A percentile compares a stretch with the other conserved stretches of the same genome.
Evolutionary conservation across 2,113 vertebrate genomes (phyloP).

Genomic region (Mionectes macconnelli): DNA sequence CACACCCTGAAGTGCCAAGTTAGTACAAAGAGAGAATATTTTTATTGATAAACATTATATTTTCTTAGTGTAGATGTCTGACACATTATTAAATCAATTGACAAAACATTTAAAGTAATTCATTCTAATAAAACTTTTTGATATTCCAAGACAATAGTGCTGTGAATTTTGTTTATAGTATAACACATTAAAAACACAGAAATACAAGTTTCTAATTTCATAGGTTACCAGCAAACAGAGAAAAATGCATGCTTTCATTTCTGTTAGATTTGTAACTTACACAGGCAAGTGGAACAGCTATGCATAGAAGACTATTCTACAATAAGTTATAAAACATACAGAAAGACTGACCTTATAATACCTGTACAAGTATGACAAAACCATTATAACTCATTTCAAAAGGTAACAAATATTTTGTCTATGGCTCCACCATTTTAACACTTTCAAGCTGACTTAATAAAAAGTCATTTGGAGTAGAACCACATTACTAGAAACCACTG

Average conservation of each 20-base stretch:
- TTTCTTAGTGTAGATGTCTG: conserved; percentile 42
- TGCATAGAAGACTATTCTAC: conserved; percentile 19
- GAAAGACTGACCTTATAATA: conserved; percentile 51
- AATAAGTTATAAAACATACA: conserved; percentile 54
- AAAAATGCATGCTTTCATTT: conserved; percentile 60
- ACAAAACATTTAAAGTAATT: conserved; percentile 63
- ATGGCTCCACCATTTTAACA: conserved; percentile 31
- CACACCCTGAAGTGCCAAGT: background rate
- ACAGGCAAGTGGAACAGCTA: conserved; percentile 52
- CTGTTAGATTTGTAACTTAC: conserved; percentile 47
- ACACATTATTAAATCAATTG: conserved; percentile 57
- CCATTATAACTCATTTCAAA: conserved; percentile 43
- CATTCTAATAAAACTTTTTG: conserved; percentile 46
- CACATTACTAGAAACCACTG: background rate
- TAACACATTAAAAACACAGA: conserved; percentile 62
- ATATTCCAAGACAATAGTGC: conserved; percentile 64
- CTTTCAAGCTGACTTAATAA: background rate
- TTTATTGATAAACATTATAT: conserved; percentile 55
- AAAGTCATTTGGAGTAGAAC: conserved; percentile 5
- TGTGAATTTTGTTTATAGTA: conserved; percentile 55
- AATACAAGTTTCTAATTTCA: conserved; percentile 58
- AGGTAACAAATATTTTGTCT: conserved; percentile 55
- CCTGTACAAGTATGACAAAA: conserved; percentile 48
- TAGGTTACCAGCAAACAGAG: conserved; percentile 58
- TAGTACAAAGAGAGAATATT: conserved; percentile 45